Conservation (phyloP, 2,888 invertebrate genomes). For the Malthinus seriepunctatus region DNA sequence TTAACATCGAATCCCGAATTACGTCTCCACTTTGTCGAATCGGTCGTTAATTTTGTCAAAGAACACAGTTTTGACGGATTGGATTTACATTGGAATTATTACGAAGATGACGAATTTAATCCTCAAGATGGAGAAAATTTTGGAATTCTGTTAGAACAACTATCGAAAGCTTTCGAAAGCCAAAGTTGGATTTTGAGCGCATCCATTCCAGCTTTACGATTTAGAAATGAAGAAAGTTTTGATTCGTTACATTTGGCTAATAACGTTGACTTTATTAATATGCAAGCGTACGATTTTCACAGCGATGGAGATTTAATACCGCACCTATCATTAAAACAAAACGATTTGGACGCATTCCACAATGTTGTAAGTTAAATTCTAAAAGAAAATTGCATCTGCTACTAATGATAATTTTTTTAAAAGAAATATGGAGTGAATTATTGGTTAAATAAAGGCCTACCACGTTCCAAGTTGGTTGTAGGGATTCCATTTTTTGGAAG, state of each 20-base stretch:
- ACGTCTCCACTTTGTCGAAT: conserved; percentile 64
- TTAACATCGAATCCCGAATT: conserved; percentile 63
- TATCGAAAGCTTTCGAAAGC: conserved; percentile 63
- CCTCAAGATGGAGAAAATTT: conserved; percentile 53
- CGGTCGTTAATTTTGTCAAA: conserved; percentile 66
- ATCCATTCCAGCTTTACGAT: conserved; percentile 63
- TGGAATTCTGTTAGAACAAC: conserved; percentile 58
- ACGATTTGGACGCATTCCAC: conserved; percentile 58
- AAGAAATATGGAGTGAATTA: conserved; percentile 72
- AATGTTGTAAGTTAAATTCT: conserved; percentile 55
- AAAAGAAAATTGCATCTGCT: background rate
- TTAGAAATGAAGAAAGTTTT: conserved; percentile 68
- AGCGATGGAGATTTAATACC: conserved; percentile 53
- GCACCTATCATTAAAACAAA: conserved; percentile 58
- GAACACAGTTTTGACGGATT: conserved; percentile 79
- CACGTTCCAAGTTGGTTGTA: conserved; percentile 68
- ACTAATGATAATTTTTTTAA: conserved; percentile 24
- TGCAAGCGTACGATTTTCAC: conserved; percentile 69
- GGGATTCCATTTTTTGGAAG: conserved; percentile 76
- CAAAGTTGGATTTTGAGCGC: conserved; percentile 61
- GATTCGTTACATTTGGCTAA: conserved; percentile 64
- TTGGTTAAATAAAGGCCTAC: conserved; percentile 66
- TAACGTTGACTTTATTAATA: conserved; percentile 67
- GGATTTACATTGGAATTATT: conserved; percentile 80
- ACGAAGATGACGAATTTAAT: conserved; percentile 58